Percentiles rank a stretch among this genome's conserved stretches.
Evolutionary conservation across 2,888 invertebrate genomes (phyloP).

Genomic region (Frankliniella fusca): DNA sequence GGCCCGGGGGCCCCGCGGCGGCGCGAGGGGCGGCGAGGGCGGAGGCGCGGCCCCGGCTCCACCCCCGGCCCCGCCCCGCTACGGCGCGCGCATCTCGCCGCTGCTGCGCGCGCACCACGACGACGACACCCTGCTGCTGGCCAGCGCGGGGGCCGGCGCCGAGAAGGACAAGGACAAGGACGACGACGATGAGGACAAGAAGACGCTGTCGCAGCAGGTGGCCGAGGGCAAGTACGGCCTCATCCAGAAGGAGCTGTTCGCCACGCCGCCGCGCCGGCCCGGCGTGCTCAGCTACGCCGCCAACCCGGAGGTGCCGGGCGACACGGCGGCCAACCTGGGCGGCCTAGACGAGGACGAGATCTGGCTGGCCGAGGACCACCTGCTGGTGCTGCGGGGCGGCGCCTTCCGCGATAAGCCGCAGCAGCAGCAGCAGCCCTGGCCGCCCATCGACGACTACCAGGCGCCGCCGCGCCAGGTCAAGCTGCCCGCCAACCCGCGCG

Average conservation of each 20-base stretch:
- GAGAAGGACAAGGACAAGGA: constrained; percentile 35
- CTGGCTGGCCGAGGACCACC: constrained; percentile 85
- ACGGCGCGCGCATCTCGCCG: constrained; percentile 51
- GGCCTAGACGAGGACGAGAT: constrained; percentile 81
- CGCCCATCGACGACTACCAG: constrained; percentile 77
- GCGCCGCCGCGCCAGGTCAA: constrained; percentile 81
- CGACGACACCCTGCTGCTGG: constrained; percentile 55
- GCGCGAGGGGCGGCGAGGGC: constrained; percentile 48
- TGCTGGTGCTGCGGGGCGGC: constrained; percentile 77
- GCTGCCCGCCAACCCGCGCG: constrained; percentile 73
- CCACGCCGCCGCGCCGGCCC: constrained; percentile 65
- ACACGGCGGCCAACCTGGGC: constrained; percentile 73
- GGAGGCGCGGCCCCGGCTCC: constrained; percentile 40
- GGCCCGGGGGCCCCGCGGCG: constrained; percentile 42
- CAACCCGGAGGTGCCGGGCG: constrained; percentile 76
- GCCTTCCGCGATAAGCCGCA: constrained; percentile 52
- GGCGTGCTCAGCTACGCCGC: constrained; percentile 76
- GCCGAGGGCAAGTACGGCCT: constrained; percentile 86
- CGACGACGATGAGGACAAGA: constrained; percentile 67
- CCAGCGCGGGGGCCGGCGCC: constrained; percentile 32
- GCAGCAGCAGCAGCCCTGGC: constrained; percentile 53
- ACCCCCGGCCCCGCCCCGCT: constrained; percentile 40
- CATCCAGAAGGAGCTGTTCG: constrained; percentile 78
- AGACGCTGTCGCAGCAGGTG: constrained; percentile 83
- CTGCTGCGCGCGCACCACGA: constrained; percentile 52